Conservation (phyloP, 2,113 vertebrate genomes). For the Epinephelus moara region DNA sequence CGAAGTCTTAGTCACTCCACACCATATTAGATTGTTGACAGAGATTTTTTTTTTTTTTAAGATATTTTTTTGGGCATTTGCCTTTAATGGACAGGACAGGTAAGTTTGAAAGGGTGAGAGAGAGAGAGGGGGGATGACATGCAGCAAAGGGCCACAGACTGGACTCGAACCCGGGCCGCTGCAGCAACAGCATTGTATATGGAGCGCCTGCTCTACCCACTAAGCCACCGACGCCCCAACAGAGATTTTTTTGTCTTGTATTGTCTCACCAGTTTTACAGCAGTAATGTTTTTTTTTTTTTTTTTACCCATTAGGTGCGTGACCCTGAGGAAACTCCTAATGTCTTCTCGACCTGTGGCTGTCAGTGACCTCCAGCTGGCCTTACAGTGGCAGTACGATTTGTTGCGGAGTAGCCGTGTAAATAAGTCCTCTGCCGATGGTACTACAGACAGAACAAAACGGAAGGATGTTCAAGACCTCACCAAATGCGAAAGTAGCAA, state of each 20-base stretch:
- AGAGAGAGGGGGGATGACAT: no score
- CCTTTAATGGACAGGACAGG: no score
- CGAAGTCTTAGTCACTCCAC: no score
- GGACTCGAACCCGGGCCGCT: no score
- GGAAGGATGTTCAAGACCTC: not conserved
- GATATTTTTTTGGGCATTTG: no score
- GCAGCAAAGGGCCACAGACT: no score
- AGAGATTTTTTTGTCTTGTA: not conserved
- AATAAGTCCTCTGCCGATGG: not conserved
- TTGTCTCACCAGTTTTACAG: not conserved
- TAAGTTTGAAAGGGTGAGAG: no score
- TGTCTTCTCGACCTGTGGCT: conserved; percentile 59
- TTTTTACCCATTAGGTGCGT: conserved; percentile 73
- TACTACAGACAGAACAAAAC: not conserved
- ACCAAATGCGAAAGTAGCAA: not conserved
- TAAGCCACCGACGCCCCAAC: no score
- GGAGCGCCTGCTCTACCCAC: no score
- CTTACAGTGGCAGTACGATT: conserved; percentile 84
- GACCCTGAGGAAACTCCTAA: conserved; percentile 79
- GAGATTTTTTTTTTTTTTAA: no score
- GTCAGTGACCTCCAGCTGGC: conserved; percentile 77
- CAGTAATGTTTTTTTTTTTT: not conserved
- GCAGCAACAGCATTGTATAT: no score
- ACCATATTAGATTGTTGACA: not conserved
- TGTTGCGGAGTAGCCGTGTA: conserved; percentile 48